Evolutionary conservation across 2,113 vertebrate species (phyloP).

Genomic region (Perca schrenkii): DNA sequence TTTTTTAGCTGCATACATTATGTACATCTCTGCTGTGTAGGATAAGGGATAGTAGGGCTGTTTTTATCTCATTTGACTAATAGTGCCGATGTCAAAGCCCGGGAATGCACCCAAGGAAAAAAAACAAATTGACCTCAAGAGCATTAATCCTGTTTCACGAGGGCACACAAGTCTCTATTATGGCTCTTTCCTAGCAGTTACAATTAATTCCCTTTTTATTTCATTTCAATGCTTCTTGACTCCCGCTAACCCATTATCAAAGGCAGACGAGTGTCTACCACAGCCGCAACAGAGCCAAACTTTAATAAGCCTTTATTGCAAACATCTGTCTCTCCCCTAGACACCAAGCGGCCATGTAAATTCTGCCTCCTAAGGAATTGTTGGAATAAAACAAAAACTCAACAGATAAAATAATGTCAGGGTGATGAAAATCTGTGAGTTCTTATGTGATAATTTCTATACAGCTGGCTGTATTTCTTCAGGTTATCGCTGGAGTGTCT

Average conservation of each 20-base stretch:
- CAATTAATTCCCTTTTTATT: slow-evolving; percentile 81
- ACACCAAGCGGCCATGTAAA: slow-evolving; percentile 56
- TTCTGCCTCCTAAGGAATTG: slow-evolving; percentile 63
- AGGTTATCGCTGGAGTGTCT: slow-evolving; percentile 35
- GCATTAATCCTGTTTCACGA: slow-evolving; percentile 72
- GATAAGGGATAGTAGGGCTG: slow-evolving; percentile 21
- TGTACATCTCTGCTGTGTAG: slow-evolving; percentile 34
- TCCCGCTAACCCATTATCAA: slow-evolving; percentile 81
- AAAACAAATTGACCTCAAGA: slow-evolving; percentile 67
- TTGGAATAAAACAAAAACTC: slow-evolving; percentile 66
- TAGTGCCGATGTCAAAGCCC: slow-evolving; percentile 64
- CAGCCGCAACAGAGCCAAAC: slow-evolving; percentile 70
- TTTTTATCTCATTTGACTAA: slow-evolving; percentile 47
- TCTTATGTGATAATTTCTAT: slow-evolving; percentile 43
- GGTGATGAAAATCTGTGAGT: slow-evolving; percentile 65
- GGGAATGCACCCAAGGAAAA: slow-evolving; percentile 64
- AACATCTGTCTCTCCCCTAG: slow-evolving; percentile 78
- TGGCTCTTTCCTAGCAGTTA: slow-evolving; percentile 76
- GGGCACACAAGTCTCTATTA: slow-evolving; percentile 69
- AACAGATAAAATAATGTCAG: slow-evolving; percentile 55
- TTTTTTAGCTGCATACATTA: slow-evolving; percentile 28
- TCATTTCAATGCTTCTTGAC: slow-evolving; percentile 78
- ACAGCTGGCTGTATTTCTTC: slow-evolving; percentile 19
- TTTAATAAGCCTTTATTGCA: slow-evolving; percentile 82
- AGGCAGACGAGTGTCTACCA: slow-evolving; percentile 76